Base-by-base conservation (phyloP, 1,140 invertebrate species). In the Aphis gossypii region DNA sequence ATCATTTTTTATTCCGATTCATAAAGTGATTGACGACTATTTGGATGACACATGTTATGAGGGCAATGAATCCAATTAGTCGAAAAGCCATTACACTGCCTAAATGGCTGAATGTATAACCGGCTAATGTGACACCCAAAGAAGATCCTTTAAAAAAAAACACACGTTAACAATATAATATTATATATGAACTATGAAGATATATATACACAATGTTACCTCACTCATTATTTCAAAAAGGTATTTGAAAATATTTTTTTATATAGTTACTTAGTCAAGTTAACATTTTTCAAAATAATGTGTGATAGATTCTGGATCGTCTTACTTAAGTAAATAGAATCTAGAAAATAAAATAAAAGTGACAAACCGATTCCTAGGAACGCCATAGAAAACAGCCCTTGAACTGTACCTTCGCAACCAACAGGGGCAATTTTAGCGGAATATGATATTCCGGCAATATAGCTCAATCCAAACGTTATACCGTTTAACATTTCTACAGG, bases 381-480 rank as follows among this genome's bases (percentile, higher is more conserved):
- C 86, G 98, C 96, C 56, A 97, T 97, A 35, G 98, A 97, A 44
- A 98, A 97, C 46, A 98, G 95, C 91, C 98, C 98, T 95, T 98
- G 97, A 84, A 98, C 97, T 38, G 98, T 99, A 3, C 97, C 97
- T 95, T 98, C 97, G 2, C 97, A 97, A 18, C 98, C 98, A 2
- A 97, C 96, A 30, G 98, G 98, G 9, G 98, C 97, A 3, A 98
- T 96, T 94, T 97, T 97, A 94, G 97, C 98, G 1, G 98, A 98
- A 95, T 98, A 99, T 0, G 97, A 98, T 20, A 98, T 97, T 97
- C 99, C 98, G 14, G 98, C 97, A 0, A 98, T 96, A 95, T 98
- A 99, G 95, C 98, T 98, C 94, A 99, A 96, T 20, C 98, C 98
- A 95, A 98, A 98, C 0, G 98, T 98, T 9, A 98, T 95, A 30